Base-by-base conservation (phyloP, 2,113 vertebrate species). In the Bos indicus region DNA sequence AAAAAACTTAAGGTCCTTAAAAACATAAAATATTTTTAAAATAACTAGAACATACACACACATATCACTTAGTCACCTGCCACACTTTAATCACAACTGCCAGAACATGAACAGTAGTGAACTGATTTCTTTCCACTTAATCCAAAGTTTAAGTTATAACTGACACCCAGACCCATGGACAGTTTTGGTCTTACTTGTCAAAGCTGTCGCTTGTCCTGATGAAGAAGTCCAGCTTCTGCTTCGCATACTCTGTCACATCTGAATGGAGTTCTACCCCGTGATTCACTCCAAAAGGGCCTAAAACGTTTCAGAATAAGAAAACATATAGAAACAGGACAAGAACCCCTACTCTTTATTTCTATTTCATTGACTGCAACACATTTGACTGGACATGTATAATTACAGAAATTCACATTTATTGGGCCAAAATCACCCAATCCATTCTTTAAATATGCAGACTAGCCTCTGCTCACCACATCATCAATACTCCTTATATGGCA, bases 201-300 rank as follows among this genome's bases (percentile, higher is more conserved):
- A 99, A 99, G 98, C 99, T 99, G 97, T 99, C 99, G 0, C 99
- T 99, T 83, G 99, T 99, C 98, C 99, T 99, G 98, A 99, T 99
- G 98, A 99, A 99, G 97, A 99, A 99, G 74, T 99, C 99, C 28
- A 99, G 98, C 97, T 99, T 99, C 98, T 99, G 99, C 98, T 99
- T 99, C 0, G 99, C 99, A 1, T 99, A 99, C 25, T 99, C 99
- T 0, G 99, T 99, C 43, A 99, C 99, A 9, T 99, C 99, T 0
- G 99, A 99, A 33, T 99, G 99, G 8, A 99, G 98, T 97, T 99
- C 99, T 64, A 99, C 99, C 0, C 99, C 99, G 0, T 99, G 99
- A 97, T 99, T 99, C 71, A 99, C 99, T 25, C 99, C 99, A 96
- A 99, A 99, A 10, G 99, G 99, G 97, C 99, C 99, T 99, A 97